Conservation (phyloP, 2,113 vertebrate genomes). For the Clarias batrachus region DNA sequence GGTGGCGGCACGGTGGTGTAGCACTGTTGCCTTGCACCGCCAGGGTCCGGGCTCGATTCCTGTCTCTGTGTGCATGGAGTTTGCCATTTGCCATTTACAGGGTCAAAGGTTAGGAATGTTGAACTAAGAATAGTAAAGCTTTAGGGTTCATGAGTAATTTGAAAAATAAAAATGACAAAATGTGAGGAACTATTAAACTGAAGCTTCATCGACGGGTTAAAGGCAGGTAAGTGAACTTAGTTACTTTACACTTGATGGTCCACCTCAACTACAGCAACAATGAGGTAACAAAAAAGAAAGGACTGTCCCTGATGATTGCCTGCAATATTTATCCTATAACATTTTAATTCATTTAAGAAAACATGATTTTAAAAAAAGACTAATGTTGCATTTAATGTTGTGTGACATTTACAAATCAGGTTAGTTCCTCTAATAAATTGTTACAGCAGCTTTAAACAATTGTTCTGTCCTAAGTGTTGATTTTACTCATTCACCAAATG, state of each 20-base stretch:
- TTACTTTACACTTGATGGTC: conserved; percentile 21
- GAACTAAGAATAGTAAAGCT: conserved; percentile 12
- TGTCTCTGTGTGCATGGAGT: too few species aligned
- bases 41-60: too few species aligned
- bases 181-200: neutral
- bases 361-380: neutral
- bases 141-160: neutral
- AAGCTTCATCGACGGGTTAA: neutral
- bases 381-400: neutral
- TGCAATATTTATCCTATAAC: neutral
- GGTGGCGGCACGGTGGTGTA: neutral
- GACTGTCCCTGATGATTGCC: conserved; percentile 11
- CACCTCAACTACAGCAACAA: conserved; percentile 24
- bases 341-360: neutral
- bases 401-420: neutral
- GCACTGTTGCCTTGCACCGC: neutral
- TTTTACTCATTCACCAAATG: neutral
- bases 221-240: conserved; percentile 1
- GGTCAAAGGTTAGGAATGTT: conserved; percentile 1
- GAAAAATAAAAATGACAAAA: neutral
- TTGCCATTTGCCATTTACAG: neutral
- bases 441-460: neutral
- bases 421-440: neutral
- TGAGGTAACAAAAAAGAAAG: conserved; percentile 32
- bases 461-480: neutral